Base-by-base conservation (phyloP, 2,888 invertebrate species). In the Ditylenchus weischeri region DNA sequence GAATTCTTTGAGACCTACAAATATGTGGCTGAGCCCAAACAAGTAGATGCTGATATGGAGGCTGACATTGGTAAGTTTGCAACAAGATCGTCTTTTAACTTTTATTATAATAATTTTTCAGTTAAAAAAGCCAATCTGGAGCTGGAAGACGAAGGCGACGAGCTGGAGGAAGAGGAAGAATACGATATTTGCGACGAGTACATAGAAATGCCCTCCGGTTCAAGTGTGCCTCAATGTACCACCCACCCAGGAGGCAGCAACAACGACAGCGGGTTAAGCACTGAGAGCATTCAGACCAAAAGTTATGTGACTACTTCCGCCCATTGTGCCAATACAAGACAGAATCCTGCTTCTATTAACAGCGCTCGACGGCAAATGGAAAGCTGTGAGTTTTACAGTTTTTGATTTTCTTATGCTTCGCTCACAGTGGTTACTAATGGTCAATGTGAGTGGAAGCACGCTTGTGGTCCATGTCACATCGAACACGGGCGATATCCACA, bases 1-100 rank as follows among this genome's bases (percentile, higher is more conserved):
- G 73, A 71, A 18, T 81, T 82, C 71, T 82, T 82, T 68, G 69
- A 71, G 29, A 67, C 68, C 43, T 79, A 81, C 59, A 73, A 75
- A 59, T 69, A 71, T 18, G 71, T 77, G 18, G 75, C 76, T 65
- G 75, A 78, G 62, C 80, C 81, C 43, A 50, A 76, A 49, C 43
- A 50, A 19, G 59, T 65, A 21, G 69, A 68, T 38, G 66, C 67
- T n/a, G 66, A 68, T 21, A 65, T 64, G 15, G 71, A 72, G 50
- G 60, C 66, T n/a, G 29, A 66, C 21, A 51, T 72, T 23, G 47
- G 54, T 59, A 50, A 19, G 59, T 15, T 50, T 6, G 6, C 21
- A 57, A 57, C 62, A 50, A 50, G 2, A 6, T 50, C 6, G 50
- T 54, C 7, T 18, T 1, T 15, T 1, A 54, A 21, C 54, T 54